Conservation (phyloP, 53 echinoderm and acorn worm genomes). For the Astropecten irregularis region DNA sequence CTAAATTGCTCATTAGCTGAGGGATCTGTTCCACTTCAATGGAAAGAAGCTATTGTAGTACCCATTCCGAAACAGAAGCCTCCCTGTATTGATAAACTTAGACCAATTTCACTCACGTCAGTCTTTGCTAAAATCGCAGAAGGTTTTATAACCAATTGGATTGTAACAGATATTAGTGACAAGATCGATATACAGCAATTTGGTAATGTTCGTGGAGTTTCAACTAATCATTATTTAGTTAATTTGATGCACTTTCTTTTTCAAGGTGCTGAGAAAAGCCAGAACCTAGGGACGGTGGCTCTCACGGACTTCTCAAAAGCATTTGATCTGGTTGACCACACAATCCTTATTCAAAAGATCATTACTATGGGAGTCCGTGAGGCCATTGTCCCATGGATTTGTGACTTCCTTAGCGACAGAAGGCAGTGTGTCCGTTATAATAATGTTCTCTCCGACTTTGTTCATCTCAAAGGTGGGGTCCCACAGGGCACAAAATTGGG, state of each 20-base stretch:
- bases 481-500: too few relatives aligned
- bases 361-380: too few relatives aligned
- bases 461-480: too few relatives aligned
- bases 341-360: background rate
- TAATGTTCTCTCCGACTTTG: too few relatives aligned
- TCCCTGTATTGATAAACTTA: too few relatives aligned
- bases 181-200: background rate
- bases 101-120: too few relatives aligned
- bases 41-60: conserved; percentile 5
- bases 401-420: too few relatives aligned
- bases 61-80: background rate
- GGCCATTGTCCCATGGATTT: too few relatives aligned
- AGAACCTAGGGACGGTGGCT: background rate
- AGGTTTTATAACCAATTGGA: too few relatives aligned
- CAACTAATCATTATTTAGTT: background rate
- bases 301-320: too few relatives aligned
- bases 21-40: conserved; percentile 13
- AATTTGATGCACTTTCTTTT: background rate
- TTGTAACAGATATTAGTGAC: background rate
- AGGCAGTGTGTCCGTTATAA: too few relatives aligned
- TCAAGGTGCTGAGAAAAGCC: background rate
- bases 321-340: background rate
- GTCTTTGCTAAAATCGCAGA: too few relatives aligned
- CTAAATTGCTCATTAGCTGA: background rate
- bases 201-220: conserved; percentile 4